Percentiles rank a stretch among this genome's conserved stretches.
Evolutionary conservation across 2,888 invertebrate species (phyloP).

Genomic region (Nephrotoma guestfalica): DNA sequence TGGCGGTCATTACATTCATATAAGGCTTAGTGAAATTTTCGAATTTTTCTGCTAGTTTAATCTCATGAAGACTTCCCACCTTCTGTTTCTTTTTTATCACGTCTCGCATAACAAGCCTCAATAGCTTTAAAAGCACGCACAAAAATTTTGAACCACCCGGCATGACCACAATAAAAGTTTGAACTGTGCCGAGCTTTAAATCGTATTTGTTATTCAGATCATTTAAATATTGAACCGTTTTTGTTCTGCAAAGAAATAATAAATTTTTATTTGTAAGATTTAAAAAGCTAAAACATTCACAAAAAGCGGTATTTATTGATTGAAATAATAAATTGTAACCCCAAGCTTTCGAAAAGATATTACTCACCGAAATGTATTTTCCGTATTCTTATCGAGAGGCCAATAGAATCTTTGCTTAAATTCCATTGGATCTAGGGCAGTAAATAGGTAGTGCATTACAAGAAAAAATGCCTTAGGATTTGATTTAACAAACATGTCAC

Average conservation of each 20-base stretch:
- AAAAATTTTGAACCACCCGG: slow-evolving; percentile 31
- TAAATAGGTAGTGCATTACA: slow-evolving; percentile 28
- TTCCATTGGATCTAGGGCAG: slow-evolving; percentile 24
- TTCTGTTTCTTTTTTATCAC: slow-evolving; percentile 17
- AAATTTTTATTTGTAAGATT: not conserved
- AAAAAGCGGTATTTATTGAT: not conserved
- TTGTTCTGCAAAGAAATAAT: slow-evolving; percentile 16
- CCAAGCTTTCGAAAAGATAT: not conserved
- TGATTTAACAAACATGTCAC: slow-evolving; percentile 30
- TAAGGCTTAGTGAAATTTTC: not conserved
- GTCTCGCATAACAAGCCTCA: slow-evolving; percentile 24
- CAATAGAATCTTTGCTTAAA: slow-evolving; percentile 31
- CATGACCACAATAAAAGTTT: slow-evolving; percentile 28
- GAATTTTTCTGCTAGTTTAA: not conserved
- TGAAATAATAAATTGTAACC: not conserved
- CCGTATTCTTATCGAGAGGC: slow-evolving; percentile 28
- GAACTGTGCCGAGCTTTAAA: slow-evolving; percentile 24
- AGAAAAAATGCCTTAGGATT: slow-evolving; percentile 28
- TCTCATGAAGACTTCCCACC: not conserved
- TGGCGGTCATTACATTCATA: not conserved
- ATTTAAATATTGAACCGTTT: slow-evolving; percentile 27
- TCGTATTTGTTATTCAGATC: slow-evolving; percentile 27
- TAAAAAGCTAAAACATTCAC: not conserved
- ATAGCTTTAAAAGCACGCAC: slow-evolving; percentile 23
- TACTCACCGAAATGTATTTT: slow-evolving; percentile 21